Evolutionary conservation across 2,797 vertebrate genomes (phyloP).

Genomic region (Vultur gryphus): DNA sequence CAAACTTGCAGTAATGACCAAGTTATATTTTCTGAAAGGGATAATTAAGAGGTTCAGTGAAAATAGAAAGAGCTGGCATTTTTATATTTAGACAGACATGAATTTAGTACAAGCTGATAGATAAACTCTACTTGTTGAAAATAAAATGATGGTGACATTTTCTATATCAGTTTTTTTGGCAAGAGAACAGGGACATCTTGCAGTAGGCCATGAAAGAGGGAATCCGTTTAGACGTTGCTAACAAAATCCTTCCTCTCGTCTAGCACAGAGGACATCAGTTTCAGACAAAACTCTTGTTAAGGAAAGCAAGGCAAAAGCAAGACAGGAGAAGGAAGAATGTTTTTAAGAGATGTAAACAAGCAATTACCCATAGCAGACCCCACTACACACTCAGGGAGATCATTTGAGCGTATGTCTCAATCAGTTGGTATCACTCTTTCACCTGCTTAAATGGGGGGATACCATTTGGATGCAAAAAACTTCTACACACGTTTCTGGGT

Average conservation of each 20-base stretch:
- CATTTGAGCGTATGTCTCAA: background rate
- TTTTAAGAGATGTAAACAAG: background rate
- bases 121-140: slow-evolving; percentile 21
- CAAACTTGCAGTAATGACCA: background rate
- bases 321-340: background rate
- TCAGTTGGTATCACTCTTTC: background rate
- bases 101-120: background rate
- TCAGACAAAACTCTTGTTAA: background rate
- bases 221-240: background rate
- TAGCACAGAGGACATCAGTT: background rate
- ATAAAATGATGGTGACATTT: background rate
- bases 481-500: background rate
- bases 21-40: background rate
- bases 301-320: background rate
- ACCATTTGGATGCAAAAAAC: background rate
- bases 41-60: background rate
- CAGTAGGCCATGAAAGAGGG: background rate
- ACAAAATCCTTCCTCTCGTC: background rate
- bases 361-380: background rate
- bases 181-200: background rate
- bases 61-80: background rate
- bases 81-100: background rate
- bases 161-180: background rate
- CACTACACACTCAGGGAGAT: background rate
- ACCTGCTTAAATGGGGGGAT: background rate